phyloP scores from a whole-genome alignment of 2,797 vertebrate genomes.

The Aselliscus stoliczkanus region DNA sequence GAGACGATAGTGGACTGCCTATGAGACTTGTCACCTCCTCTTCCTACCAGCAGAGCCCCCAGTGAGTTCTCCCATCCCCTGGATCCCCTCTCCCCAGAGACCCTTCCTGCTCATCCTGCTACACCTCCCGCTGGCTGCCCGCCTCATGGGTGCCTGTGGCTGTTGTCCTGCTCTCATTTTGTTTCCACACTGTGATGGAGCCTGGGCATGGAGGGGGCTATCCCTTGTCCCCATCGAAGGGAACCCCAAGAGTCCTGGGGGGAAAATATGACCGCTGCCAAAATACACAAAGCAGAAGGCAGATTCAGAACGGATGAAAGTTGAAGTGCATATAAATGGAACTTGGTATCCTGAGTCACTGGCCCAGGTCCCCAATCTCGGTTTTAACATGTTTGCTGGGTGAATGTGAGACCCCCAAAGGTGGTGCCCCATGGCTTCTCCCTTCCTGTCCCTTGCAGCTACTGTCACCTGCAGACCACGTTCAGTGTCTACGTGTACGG shows the following conservation, averaged over 20 bases:
- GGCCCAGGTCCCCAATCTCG: neutral
- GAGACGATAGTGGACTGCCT: neutral
- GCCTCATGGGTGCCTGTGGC: neutral
- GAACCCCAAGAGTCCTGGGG: neutral
- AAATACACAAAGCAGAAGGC: neutral
- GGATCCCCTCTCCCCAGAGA: neutral
- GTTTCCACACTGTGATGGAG: neutral
- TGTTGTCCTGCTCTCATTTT: too few species aligned
- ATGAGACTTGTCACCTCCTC: neutral
- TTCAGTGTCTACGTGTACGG: constrained; percentile 74
- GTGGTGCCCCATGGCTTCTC: neutral
- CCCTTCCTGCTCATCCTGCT: neutral
- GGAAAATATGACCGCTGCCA: neutral
- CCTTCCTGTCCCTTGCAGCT: constrained; percentile 35
- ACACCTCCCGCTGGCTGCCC: neutral
- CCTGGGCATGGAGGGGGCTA: neutral
- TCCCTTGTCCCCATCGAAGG: neutral
- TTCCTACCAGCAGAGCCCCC: neutral
- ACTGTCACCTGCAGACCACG: constrained; percentile 58
- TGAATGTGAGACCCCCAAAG: neutral
- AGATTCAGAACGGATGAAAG: too few species aligned
- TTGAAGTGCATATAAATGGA: neutral
- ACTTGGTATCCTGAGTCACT: rapidly evolving
- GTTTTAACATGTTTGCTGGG: neutral
- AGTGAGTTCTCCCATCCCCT: neutral